A percentile compares a stretch with the other conserved stretches of the same genome.
Conservation (phyloP, 2,113 vertebrate genomes). For the Chauna torquata region DNA sequence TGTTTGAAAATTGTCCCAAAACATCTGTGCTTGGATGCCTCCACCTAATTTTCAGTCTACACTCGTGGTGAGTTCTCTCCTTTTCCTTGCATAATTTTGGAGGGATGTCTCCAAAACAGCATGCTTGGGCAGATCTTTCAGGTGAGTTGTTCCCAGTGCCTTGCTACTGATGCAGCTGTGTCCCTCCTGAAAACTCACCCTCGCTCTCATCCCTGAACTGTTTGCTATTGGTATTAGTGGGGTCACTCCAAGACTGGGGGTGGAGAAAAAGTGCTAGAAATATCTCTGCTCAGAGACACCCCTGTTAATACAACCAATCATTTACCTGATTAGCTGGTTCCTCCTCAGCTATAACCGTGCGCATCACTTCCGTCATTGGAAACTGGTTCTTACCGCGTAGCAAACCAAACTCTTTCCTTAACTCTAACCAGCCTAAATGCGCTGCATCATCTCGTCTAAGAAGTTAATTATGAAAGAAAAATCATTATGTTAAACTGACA, state of each 20-base stretch:
- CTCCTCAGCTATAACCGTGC: neutral
- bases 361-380: neutral
- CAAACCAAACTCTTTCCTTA: neutral
- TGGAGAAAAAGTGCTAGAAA: neutral
- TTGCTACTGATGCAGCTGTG: neutral
- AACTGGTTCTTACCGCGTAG: neutral
- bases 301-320: neutral
- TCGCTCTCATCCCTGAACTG: neutral
- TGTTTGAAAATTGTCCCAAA: neutral
- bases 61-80: neutral
- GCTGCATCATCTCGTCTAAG: neutral
- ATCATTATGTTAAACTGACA: neutral
- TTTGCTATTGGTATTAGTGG: neutral
- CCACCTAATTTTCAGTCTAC: neutral
- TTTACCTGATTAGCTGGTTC: neutral
- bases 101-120: neutral
- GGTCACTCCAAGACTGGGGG: neutral
- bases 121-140: neutral
- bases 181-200: neutral
- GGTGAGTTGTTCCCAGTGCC: neutral
- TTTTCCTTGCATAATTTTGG: neutral
- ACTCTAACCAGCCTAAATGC: neutral
- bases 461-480: neutral
- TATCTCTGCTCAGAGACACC: neutral
- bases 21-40: neutral